phyloP scores from a whole-genome alignment of 1,140 invertebrate genomes.

The Ladona fulva region DNA sequence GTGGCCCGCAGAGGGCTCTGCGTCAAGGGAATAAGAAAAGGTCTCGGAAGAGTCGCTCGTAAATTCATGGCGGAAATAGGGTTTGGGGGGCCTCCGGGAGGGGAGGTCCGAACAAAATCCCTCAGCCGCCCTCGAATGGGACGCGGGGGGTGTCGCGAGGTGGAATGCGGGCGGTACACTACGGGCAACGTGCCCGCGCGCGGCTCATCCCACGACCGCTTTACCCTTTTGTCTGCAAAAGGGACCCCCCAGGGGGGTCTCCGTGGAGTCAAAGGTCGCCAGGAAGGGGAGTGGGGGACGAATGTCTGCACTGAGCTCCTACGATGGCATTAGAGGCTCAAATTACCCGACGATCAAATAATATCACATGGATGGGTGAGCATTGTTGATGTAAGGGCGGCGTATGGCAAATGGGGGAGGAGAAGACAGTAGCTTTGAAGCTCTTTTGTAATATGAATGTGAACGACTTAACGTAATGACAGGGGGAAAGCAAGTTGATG shows the following conservation, averaged over 20 bases:
- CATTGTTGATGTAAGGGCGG: background rate
- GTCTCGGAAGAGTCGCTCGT: slow-evolving; percentile 24
- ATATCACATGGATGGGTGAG: background rate
- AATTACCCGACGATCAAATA: background rate
- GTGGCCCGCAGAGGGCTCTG: slow-evolving; percentile 19
- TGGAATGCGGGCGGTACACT: slow-evolving; percentile 22
- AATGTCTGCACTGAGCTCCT: too few species aligned
- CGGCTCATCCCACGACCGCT: slow-evolving; percentile 39
- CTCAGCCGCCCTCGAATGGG: slow-evolving; percentile 11
- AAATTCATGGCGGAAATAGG: background rate
- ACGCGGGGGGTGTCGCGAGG: slow-evolving; percentile 23
- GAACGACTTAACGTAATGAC: too few species aligned
- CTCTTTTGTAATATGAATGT: too few species aligned
- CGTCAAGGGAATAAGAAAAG: slow-evolving; percentile 26
- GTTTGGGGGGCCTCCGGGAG: background rate
- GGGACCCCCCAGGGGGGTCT: too few species aligned
- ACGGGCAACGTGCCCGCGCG: slow-evolving; percentile 40
- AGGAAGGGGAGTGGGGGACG: too few species aligned
- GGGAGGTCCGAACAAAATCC: background rate
- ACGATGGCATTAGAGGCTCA: background rate
- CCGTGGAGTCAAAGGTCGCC: too few species aligned
- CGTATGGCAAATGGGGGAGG: background rate
- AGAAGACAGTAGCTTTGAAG: too few species aligned
- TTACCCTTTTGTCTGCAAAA: slow-evolving; percentile 22
- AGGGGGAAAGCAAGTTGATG: too few species aligned